These are phyloP conservation scores for Pristionchus mayeri DNA, from an alignment of 2,888 invertebrate species.

Conservation along the genomic window DNA sequence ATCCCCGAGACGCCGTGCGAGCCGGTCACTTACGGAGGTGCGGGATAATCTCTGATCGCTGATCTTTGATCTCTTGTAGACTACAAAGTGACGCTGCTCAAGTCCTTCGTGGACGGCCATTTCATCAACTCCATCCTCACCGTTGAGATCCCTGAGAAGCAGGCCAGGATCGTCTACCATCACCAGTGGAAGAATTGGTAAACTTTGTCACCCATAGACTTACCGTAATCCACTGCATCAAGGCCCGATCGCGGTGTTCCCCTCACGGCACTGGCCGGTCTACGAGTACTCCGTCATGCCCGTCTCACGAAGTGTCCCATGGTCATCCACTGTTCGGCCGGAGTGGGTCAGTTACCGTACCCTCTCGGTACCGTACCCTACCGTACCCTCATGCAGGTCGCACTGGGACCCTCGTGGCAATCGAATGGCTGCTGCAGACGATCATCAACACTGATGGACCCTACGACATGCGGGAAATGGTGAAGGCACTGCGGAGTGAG, in stretches of 20 bases:
- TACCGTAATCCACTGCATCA: neutral
- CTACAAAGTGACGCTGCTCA: constrained; percentile 16
- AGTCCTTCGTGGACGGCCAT: neutral
- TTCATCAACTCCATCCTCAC: constrained; percentile 26
- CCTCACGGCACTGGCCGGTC: constrained; percentile 1
- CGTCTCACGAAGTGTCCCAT: constrained; percentile 31
- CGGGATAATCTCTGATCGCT: neutral
- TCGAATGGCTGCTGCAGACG: constrained; percentile 40
- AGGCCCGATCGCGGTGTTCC: constrained; percentile 44
- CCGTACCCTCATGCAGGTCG: neutral
- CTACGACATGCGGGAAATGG: constrained; percentile 21
- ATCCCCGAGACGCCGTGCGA: constrained; percentile 20
- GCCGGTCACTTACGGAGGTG: constrained; percentile 17
- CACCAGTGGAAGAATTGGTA: constrained; percentile 41
- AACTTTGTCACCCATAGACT: neutral
- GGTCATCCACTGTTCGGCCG: constrained; percentile 46
- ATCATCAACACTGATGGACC: constrained; percentile 8
- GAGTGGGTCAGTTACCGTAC: constrained; percentile 26
- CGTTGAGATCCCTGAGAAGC: constrained; percentile 1
- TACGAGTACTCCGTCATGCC: constrained; percentile 36
- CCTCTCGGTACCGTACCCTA: neutral
- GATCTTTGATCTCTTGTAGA: constrained; percentile 39
- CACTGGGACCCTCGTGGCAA: constrained; percentile 29
- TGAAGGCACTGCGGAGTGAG: constrained; percentile 37
- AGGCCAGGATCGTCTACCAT: constrained; percentile 33